A percentile compares a stretch with the other conserved stretches of the same genome.
phyloP scores from a whole-genome alignment of 2,113 vertebrate species.

The Miniopterus natalensis region DNA sequence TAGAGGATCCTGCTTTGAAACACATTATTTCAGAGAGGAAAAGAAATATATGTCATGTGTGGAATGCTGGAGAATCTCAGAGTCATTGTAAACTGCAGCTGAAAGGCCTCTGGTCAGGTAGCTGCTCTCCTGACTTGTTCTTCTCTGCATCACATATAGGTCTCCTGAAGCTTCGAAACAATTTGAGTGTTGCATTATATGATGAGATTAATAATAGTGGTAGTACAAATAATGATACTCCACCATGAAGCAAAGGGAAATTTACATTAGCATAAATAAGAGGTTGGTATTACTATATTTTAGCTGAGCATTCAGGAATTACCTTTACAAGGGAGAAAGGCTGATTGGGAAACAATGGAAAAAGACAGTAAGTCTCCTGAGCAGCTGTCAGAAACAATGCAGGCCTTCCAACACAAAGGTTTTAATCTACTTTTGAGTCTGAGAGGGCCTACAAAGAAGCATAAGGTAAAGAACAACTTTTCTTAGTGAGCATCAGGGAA shows the following conservation, averaged over 20 bases:
- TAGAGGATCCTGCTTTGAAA: not conserved
- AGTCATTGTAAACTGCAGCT: conserved; percentile 7
- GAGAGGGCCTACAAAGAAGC: not conserved
- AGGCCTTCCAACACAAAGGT: not conserved
- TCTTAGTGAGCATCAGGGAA: not conserved
- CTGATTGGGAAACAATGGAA: not conserved
- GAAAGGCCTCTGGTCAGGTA: not conserved
- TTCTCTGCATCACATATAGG: not conserved
- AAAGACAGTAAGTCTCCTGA: not conserved
- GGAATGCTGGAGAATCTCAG: not conserved
- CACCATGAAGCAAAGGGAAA: not conserved
- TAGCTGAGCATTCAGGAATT: not conserved
- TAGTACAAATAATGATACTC: not conserved
- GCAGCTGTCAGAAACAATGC: not conserved
- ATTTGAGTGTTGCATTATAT: not conserved
- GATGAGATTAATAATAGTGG: not conserved
- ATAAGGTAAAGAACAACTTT: not conserved
- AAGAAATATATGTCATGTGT: conserved; percentile 31
- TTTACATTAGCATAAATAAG: not conserved
- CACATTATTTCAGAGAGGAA: conserved; percentile 43
- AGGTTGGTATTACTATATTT: not conserved
- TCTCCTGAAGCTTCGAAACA: not conserved
- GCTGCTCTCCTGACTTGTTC: not conserved
- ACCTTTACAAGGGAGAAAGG: not conserved
- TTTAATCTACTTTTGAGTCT: not conserved